These are phyloP conservation scores for Macrosiphum euphorbiae DNA, from an alignment of 2,888 invertebrate species.

Conservation along the genomic window DNA sequence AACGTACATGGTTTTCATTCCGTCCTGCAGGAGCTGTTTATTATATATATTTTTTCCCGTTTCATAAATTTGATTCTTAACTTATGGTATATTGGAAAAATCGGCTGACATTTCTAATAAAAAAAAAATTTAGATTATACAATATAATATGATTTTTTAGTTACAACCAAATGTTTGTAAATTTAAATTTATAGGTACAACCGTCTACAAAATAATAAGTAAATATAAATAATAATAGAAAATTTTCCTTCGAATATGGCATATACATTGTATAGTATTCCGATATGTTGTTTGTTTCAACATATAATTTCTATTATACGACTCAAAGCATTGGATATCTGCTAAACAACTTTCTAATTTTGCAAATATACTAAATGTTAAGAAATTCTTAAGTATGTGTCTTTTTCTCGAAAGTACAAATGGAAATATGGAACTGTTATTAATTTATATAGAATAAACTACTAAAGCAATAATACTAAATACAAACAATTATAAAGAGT, in stretches of 20 bases:
- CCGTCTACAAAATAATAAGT: background rate
- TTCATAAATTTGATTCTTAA: background rate
- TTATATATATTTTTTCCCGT: background rate
- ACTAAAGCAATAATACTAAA: background rate
- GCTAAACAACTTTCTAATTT: constrained; percentile 1
- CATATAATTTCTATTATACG: background rate
- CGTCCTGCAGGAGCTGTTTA: no score
- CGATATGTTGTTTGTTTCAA: background rate
- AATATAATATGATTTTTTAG: background rate
- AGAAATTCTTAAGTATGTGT: background rate
- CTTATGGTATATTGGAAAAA: background rate
- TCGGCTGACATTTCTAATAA: background rate
- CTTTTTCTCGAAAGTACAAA: background rate
- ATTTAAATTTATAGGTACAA: background rate
- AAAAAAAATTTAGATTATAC: background rate
- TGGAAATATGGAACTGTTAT: background rate
- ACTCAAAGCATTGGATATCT: background rate
- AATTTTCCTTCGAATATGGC: no score
- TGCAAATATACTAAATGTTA: background rate
- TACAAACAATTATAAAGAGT: background rate
- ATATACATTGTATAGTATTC: no score
- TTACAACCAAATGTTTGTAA: background rate
- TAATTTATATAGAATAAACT: background rate
- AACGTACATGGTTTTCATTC: background rate
- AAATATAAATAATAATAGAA: background rate